Percentiles rank a stretch among this genome's conserved stretches.
Evolutionary conservation across 1,140 invertebrate genomes (phyloP).

Genomic region (Zaprionus ghesquierei): DNA sequence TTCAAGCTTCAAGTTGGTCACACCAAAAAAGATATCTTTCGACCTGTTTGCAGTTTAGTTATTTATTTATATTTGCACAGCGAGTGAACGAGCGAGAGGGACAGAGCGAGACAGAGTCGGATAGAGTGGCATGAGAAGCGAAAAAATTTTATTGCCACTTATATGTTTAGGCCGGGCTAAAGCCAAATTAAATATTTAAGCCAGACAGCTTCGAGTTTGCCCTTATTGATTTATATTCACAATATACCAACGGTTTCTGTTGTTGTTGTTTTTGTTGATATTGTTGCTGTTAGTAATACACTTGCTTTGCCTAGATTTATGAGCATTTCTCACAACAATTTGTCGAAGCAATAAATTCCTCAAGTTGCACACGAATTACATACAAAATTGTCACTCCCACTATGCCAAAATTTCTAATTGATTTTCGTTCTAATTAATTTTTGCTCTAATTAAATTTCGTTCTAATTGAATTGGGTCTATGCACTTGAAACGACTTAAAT

Average conservation of each 20-base stretch:
- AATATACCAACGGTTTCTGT: slow-evolving; percentile 3
- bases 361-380: slow-evolving; percentile 36
- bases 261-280: neutral
- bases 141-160: slow-evolving; percentile 66
- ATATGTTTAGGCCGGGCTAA: slow-evolving; percentile 46
- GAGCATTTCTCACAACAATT: neutral
- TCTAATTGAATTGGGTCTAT: neutral
- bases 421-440: neutral
- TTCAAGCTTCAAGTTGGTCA: neutral
- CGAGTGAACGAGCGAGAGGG: too few relatives aligned
- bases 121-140: slow-evolving; percentile 18
- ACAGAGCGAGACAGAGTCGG: neutral
- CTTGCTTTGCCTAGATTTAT: slow-evolving; percentile 33
- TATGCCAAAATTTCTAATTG: neutral
- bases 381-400: neutral
- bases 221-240: slow-evolving; percentile 65
- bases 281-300: slow-evolving; percentile 20
- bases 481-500: neutral
- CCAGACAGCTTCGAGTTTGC: slow-evolving; percentile 45
- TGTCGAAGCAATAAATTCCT: slow-evolving; percentile 1
- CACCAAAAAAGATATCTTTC: neutral
- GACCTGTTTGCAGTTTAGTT: slow-evolving; percentile 21
- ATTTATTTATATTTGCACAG: slow-evolving; percentile 65
- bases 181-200: slow-evolving; percentile 74
- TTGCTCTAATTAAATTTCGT: neutral